Percentiles rank a stretch among this genome's conserved stretches.
These are phyloP conservation scores for Sebastes diploproa DNA, from an alignment of 2,797 vertebrate genomes.

Conservation along the genomic window DNA sequence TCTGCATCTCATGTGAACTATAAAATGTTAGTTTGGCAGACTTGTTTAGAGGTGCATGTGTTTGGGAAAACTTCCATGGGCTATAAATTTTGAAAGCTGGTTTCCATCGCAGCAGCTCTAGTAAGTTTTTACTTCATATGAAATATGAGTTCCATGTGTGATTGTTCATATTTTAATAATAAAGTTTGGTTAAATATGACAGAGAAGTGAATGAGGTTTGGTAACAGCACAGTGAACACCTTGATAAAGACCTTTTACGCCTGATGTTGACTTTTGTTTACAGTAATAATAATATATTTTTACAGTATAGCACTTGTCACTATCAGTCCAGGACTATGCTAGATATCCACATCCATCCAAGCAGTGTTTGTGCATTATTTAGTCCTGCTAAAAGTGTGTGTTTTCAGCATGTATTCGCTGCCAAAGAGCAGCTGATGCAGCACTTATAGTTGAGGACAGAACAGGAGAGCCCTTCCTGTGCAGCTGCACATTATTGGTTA, in stretches of 20 bases:
- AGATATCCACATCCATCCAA: slow-evolving; percentile 2
- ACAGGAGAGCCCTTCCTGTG: slow-evolving; percentile 50
- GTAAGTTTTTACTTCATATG: background rate
- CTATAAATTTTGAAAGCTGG: slow-evolving; percentile 21
- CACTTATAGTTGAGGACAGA: slow-evolving; percentile 18
- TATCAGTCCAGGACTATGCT: background rate
- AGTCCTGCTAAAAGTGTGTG: slow-evolving; percentile 14
- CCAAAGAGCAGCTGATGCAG: slow-evolving; percentile 56
- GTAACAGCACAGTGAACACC: background rate
- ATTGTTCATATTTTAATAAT: slow-evolving; percentile 9
- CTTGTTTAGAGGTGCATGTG: slow-evolving; percentile 17
- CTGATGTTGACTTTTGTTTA: background rate
- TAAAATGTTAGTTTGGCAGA: slow-evolving; percentile 12
- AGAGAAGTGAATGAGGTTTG: background rate
- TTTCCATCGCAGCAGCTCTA: slow-evolving; percentile 26
- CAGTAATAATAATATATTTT: background rate
- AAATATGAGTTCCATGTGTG: background rate
- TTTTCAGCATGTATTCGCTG: slow-evolving; percentile 19
- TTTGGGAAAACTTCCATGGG: slow-evolving; percentile 26
- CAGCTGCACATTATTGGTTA: slow-evolving; percentile 52
- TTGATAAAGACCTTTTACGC: background rate
- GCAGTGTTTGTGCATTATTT: background rate
- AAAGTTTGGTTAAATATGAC: background rate
- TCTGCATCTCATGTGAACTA: background rate
- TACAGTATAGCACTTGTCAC: background rate